Evolutionary conservation across 2,888 invertebrate genomes (phyloP).

Genomic region (Megalurothrips usitatus): DNA sequence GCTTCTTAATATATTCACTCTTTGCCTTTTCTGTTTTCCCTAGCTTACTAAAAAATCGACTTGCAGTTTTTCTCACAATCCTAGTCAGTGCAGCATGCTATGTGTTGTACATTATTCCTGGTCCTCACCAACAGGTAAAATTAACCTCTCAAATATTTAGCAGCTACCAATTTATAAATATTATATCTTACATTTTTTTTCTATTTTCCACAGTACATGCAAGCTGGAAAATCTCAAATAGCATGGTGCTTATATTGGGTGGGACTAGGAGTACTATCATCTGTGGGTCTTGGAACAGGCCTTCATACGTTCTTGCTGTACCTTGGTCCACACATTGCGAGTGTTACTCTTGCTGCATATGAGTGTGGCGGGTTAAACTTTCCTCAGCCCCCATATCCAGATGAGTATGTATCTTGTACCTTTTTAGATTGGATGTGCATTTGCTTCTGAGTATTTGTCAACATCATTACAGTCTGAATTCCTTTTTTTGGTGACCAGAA

Average conservation of each 20-base stretch:
- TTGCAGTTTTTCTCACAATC: slow-evolving; percentile 52
- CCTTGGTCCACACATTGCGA: slow-evolving; percentile 98
- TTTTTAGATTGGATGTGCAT: slow-evolving; percentile 27
- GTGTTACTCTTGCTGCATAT: slow-evolving; percentile 96
- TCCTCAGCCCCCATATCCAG: slow-evolving; percentile 97
- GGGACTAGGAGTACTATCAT: slow-evolving; percentile 89
- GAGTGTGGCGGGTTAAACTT: slow-evolving; percentile 94
- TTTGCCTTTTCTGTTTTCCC: slow-evolving; percentile 42
- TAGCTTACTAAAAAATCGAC: slow-evolving; percentile 61
- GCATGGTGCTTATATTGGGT: slow-evolving; percentile 86
- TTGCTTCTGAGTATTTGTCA: background rate
- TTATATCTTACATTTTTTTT: background rate
- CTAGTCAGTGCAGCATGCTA: slow-evolving; percentile 51
- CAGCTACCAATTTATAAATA: slow-evolving; percentile 39
- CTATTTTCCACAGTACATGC: background rate
- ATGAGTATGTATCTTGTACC: slow-evolving; percentile 68
- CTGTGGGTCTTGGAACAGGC: slow-evolving; percentile 96
- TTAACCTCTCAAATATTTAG: slow-evolving; percentile 39
- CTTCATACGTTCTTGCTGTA: slow-evolving; percentile 98
- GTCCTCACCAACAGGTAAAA: slow-evolving; percentile 60
- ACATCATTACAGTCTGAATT: background rate
- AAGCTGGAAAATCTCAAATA: slow-evolving; percentile 27
- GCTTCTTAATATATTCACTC: background rate
- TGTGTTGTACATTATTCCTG: slow-evolving; percentile 56
- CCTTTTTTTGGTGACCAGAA: slow-evolving; percentile 55